Base-by-base conservation (phyloP, 2,888 invertebrate species). In the Chymomyza procnemis region DNA sequence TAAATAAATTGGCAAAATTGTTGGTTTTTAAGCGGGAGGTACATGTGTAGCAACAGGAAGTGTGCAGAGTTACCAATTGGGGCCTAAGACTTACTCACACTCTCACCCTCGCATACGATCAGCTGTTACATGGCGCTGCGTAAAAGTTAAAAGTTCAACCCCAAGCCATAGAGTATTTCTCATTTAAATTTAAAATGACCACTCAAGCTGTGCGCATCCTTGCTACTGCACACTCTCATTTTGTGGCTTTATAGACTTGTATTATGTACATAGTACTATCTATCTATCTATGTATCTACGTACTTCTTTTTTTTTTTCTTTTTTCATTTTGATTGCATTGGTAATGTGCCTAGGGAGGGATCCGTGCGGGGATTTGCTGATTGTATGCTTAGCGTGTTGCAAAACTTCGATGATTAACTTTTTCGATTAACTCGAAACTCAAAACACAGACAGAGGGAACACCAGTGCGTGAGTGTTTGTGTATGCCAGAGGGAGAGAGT, bases 351-450 rank as follows among this genome's bases (percentile, higher is more conserved):
- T 6, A 6, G 26, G 26, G 22, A 2, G 26, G n/a, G 19, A 18
- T n/a, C 18, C 12, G 41, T 26, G 41, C 16, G 46, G 21, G 46
- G 30, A 16, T 21, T 54, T 61, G 18, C 14, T 50, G 50, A 74
- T 71, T 73, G 79, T 72, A 73, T 73, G 77, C 69, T 78, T 72
- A 75, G 69, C 77, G 69, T 73, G 73, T 78, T 78, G 79, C 76
- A 79, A 86, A 86, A 86, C 85, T 82, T 82, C 86, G 86, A 85
- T 83, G 83, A 83, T 83, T 87, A 83, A 83, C 83, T 87, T 87
- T 83, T 83, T 83, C 83, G 83, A 83, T 87, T 83, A 82, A 82
- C 81, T 86, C 79, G 75, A 78, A 76, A 76, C 76, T 78, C 69
- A 72, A 82, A 85, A 75, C 79, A 77, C 79, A 77, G 79, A 76